Evolutionary conservation across 2,888 invertebrate genomes (phyloP), one percentile per base, ranked within the genome.

Genomic region (Morpho achilles): DNA sequence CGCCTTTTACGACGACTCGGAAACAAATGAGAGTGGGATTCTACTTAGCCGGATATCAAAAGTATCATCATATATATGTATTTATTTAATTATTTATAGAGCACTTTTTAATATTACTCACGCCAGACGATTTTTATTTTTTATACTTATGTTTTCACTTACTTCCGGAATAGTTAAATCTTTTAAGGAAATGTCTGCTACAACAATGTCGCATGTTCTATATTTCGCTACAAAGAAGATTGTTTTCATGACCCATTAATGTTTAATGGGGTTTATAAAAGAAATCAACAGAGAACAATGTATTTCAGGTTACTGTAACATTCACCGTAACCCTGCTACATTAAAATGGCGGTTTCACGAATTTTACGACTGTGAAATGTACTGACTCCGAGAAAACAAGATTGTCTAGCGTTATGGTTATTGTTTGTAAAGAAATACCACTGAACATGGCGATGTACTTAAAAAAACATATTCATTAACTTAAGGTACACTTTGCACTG

Each of bases 311-410:
- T 40, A 53, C 46, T 53, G 5, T 46, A 10, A 58, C 53, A 32
- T 59, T 59, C 47, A 64, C 54, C 50, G 63, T 63, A 61, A 60
- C 58, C 59, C 59, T 55, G 60, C 46, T 50, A 58, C 62, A 64
- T 60, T 63, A 59, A 67, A 67, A 67, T 59, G 62, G 59, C 60
- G 64, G 64, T 67, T 59, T 53, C 65, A 56, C 42, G 60, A 10
- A 56, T 45, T 55, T 59, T 61, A 62, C 57, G 56, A 47, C 52
- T 56, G 53, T 62, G 60, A 60, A 59, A 65, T 58, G 55, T 59
- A 59, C 56, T 55, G 60, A 58, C 50, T 58, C 55, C n/a, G 16
- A 50, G 42, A 40, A 46, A 53, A 43, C 59, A 56, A 62, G 51
- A 60, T 61, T 47, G 59, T 62, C 50, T 61, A 56, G 44, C 59